Base-by-base conservation (phyloP, 2,888 invertebrate species). In the Xylocampa areola region DNA sequence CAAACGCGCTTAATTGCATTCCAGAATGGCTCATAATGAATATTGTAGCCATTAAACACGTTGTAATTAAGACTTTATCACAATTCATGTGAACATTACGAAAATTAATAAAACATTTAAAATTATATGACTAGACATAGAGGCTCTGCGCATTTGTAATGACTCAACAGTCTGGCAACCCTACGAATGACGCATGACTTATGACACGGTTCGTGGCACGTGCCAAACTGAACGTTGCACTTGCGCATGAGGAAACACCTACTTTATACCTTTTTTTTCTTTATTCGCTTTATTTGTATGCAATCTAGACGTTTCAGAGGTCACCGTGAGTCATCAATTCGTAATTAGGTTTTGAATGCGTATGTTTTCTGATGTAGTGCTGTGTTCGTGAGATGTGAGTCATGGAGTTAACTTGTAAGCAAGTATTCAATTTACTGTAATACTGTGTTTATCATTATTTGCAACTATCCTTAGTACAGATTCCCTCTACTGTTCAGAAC, bases 131-230 rank as follows among this genome's bases (percentile, higher is more conserved):
- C 23, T 48, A 40, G 43, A 37, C 68, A 54, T 25, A 23, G 7
- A 11, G 33, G 17, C 14, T 29, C 7, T 19, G 32, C 17, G 29
- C 39, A 29, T 6, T 13, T 23, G 6, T 29, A 25, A 55, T 60
- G 60, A 64, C 29, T 66, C 69, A 61, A 49, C 59, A 45, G 5
- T 10, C 29, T 57, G 71, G 33, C 61, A 65, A 55, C 68, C 65
- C 55, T 65, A 54, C 14, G 16, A 63, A 27, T 68, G 73, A 75
- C 55, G 65, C 51, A 48, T 64, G 70, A 60, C 45, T 62, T 47
- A 44, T 62, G 61, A 50, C 75, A 57, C 44, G 41, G 64, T 52
- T 41, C 43, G 29, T 61, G 71, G 76, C 76, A 68, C 69, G 73
- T 68, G 72, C 64, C 44, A 21, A 16, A n/a, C 54, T 6, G 50